These are phyloP conservation scores for Hippocampus kuda DNA, from an alignment of 2,797 vertebrate species.

Conservation along the genomic window DNA sequence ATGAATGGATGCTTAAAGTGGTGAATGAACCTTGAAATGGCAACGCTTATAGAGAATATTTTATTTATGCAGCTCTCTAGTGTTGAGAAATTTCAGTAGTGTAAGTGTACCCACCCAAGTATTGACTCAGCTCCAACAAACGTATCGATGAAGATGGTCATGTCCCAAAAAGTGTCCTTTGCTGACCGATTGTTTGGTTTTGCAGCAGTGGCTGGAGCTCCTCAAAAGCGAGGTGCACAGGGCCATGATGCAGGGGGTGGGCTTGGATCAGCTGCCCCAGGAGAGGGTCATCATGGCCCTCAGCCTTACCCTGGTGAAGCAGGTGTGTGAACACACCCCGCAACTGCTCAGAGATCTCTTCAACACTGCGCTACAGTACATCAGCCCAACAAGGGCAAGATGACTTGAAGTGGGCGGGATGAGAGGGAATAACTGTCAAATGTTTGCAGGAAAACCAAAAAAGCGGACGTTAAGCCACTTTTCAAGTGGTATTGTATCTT, in stretches of 20 bases:
- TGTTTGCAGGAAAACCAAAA: background rate
- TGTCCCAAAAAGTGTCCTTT: background rate
- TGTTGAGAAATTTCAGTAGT: no score
- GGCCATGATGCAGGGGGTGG: conserved; percentile 21
- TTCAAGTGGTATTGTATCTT: background rate
- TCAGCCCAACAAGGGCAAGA: conserved; percentile 34
- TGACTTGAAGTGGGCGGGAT: conserved; percentile 19
- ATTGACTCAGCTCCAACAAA: no score
- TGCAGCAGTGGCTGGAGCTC: conserved; percentile 55
- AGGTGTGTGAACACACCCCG: conserved; percentile 65
- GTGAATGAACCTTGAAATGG: no score
- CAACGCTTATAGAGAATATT: no score
- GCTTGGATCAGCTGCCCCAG: conserved; percentile 55
- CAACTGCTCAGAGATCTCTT: conserved; percentile 62
- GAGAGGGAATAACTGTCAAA: background rate
- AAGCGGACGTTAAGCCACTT: background rate
- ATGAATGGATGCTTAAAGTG: no score
- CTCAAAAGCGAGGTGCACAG: conserved; percentile 56
- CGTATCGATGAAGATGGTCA: background rate
- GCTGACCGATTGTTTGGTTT: background rate
- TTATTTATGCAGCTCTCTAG: no score
- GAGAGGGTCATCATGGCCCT: conserved; percentile 70
- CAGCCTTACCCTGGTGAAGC: conserved; percentile 73
- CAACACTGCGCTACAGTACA: conserved; percentile 52
- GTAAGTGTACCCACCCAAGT: no score